Conservation (phyloP, 2,113 vertebrate species). For the Pseudopodoces humilis region DNA sequence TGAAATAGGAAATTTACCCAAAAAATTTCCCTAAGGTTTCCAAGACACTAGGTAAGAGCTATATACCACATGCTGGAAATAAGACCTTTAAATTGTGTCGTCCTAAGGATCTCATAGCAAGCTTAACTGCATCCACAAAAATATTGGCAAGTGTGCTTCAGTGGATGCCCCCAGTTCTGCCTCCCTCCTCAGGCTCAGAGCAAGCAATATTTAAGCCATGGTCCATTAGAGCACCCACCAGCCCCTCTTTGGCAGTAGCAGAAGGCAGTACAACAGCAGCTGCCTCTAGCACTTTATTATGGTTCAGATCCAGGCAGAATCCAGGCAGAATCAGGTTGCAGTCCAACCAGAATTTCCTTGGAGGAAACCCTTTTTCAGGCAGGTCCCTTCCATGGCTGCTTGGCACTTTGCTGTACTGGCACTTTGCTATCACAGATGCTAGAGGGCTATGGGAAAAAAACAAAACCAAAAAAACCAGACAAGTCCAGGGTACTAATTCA, state of each 20-base stretch:
- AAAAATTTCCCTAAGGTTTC: background rate
- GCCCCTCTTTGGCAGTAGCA: background rate
- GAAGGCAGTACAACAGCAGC: background rate
- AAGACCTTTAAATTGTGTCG: background rate
- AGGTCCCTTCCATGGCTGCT: background rate
- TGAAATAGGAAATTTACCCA: background rate
- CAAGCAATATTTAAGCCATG: background rate
- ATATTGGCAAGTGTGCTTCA: background rate
- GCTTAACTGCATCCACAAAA: background rate
- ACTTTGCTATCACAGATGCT: background rate
- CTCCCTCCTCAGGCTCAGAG: background rate
- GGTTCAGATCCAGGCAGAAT: background rate
- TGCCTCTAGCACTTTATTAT: background rate
- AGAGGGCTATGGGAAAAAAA: background rate
- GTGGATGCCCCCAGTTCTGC: background rate
- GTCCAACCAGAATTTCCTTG: background rate
- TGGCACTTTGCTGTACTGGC: rapidly evolving
- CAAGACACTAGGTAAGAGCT: background rate
- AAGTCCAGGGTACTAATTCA: background rate
- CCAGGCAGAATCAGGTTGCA: rapidly evolving
- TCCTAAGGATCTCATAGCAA: background rate
- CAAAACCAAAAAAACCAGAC: background rate
- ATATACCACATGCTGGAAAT: background rate
- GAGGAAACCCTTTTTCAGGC: background rate
- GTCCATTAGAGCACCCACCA: background rate